These are phyloP conservation scores for Amazona finschi DNA, from an alignment of 2,797 vertebrate species.

Conservation along the genomic window DNA sequence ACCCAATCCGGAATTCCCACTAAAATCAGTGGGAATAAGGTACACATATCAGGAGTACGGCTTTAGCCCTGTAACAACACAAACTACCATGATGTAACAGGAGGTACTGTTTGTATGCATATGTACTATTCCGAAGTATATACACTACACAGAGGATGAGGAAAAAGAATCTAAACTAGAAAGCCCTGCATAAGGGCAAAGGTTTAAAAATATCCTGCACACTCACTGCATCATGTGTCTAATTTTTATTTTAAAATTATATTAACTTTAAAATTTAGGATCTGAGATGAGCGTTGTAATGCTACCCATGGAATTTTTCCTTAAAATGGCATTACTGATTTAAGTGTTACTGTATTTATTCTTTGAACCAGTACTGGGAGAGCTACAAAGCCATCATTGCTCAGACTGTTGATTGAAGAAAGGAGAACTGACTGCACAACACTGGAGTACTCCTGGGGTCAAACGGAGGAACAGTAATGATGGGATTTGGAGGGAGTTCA, in stretches of 20 bases:
- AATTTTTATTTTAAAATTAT: not conserved
- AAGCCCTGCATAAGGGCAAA: not conserved
- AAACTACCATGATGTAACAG: not conserved
- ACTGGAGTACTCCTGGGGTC: not conserved
- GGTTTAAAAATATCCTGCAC: not conserved
- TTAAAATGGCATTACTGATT: not conserved
- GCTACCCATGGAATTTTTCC: not conserved
- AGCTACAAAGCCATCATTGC: not conserved
- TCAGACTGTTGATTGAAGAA: not conserved
- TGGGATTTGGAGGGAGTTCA: slow-evolving; percentile 11
- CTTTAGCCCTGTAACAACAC: not conserved
- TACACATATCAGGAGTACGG: not conserved
- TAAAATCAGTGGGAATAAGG: not conserved
- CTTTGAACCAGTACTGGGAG: not conserved
- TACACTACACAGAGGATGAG: not conserved
- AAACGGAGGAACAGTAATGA: not conserved
- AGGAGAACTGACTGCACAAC: not conserved
- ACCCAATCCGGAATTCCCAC: not conserved
- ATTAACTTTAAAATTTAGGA: not conserved
- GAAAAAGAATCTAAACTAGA: not conserved
- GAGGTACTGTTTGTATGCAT: not conserved
- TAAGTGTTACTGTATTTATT: not conserved
- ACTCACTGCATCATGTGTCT: not conserved
- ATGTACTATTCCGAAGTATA: not conserved
- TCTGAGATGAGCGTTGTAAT: not conserved